Base-by-base conservation (phyloP, 2,797 vertebrate species). In the Diplodus puntazzo region DNA sequence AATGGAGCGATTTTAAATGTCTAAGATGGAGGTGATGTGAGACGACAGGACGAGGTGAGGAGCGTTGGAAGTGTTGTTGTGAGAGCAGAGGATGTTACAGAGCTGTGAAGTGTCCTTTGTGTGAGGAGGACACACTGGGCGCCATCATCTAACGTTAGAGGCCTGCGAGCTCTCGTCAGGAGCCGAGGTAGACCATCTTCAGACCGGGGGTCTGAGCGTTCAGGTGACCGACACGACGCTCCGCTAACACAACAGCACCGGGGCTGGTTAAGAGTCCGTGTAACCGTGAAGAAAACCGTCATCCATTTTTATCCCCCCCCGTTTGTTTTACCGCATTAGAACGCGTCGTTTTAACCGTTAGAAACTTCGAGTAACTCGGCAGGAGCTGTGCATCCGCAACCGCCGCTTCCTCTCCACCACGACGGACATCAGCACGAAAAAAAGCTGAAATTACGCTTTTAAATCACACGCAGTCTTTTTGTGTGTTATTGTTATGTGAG, bases 81-180 rank as follows among this genome's bases (percentile, higher is more conserved):
- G 9, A n/a, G 39, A 39, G 39, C 39, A 39, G 39, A 39, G 9
- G 39, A 39, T 39, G 39, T 10, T 39, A 12, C 18, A 11, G 5
- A 48, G 73, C 49, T 69, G 69, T 57, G 27, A 77, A 78, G 58
- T 74, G 85, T 73, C 86, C 87, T 93, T 93, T 92, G 91, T 92
- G 91, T 92, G 89, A 39, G 30, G 30, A 14, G 77, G 65, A 43
- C 0, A 2, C 65, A 57, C 69, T 4, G 81, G 91, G 70, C 91
- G 91, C 90, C 91, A 90, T 92, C 91, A 83, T 62, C 11, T 6
- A 16, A 1, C 77, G 69, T 21, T 25, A 45, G 81, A 83, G 93
- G 91, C 91, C 89, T 88, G 0, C 4, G 48, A 61, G 61, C 53
- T 0, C 20, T 1, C 10, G 48, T 10, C 62, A 34, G 16, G 57